A percentile compares a stretch with the other conserved stretches of the same genome.
These are phyloP conservation scores for Nomada ferruginata DNA, from an alignment of 2,888 invertebrate genomes.

Conservation along the genomic window DNA sequence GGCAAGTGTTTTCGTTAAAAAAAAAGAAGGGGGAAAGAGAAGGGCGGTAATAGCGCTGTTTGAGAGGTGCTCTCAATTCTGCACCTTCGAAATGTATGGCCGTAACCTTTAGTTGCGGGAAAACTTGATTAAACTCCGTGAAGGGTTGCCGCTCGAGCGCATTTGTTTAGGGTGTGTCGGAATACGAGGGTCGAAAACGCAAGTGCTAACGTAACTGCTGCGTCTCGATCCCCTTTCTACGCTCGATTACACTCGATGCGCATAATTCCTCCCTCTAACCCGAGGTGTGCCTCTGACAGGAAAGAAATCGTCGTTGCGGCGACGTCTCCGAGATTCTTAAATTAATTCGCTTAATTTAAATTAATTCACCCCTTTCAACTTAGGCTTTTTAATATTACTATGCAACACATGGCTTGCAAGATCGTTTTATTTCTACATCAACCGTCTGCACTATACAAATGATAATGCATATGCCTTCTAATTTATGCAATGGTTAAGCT, in stretches of 20 bases:
- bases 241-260: conserved; percentile 30
- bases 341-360: background rate
- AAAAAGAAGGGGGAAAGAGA: background rate
- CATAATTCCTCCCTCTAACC: conserved; percentile 16
- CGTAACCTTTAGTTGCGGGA: conserved; percentile 42
- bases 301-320: background rate
- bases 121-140: conserved; percentile 60
- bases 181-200: conserved; percentile 44
- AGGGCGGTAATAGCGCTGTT: conserved; percentile 1
- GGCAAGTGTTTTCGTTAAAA: conserved; percentile 8
- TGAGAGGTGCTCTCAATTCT: conserved; percentile 4
- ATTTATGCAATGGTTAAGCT: no score
- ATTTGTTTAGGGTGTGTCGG: conserved; percentile 46
- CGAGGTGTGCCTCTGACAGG: background rate
- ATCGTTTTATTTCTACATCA: no score
- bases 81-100: background rate
- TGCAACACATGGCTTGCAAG: no score
- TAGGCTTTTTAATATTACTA: no score
- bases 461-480: no score
- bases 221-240: conserved; percentile 10
- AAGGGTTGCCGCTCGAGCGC: conserved; percentile 52
- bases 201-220: background rate
- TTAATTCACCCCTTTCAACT: no score
- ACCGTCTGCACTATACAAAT: no score
- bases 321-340: background rate